phyloP scores from a whole-genome alignment of 1,140 invertebrate genomes.

The Adoxophyes honmai region DNA sequence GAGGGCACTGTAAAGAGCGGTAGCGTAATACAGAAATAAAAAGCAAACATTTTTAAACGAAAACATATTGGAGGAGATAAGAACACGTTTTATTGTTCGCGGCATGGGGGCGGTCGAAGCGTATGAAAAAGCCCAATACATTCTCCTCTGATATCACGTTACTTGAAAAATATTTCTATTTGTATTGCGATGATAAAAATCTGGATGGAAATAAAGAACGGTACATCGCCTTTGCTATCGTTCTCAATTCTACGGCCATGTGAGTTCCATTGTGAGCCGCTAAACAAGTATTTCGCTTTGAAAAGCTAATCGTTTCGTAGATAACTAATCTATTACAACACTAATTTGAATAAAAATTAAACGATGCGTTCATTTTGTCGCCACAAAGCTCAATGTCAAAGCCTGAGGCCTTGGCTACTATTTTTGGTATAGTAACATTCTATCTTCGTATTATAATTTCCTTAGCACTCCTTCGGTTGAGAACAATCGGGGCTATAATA shows the following conservation, averaged over 20 bases:
- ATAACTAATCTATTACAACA: no score
- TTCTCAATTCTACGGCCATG: background rate
- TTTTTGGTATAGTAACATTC: background rate
- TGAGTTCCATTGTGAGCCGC: background rate
- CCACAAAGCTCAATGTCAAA: no score
- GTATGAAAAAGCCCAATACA: slow-evolving; percentile 43
- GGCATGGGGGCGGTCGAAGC: slow-evolving; percentile 57
- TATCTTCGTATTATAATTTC: slow-evolving; percentile 5
- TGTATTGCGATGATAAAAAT: slow-evolving; percentile 10
- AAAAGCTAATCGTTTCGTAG: no score
- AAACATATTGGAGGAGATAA: slow-evolving; percentile 64
- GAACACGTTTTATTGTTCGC: slow-evolving; percentile 60
- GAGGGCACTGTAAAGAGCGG: slow-evolving; percentile 48
- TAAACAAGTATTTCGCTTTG: no score
- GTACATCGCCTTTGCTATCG: background rate
- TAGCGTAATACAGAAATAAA: slow-evolving; percentile 55
- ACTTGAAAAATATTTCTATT: slow-evolving; percentile 31
- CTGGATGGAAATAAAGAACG: background rate
- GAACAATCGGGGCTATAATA: slow-evolving; percentile 33
- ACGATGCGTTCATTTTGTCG: no score
- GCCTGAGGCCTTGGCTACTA: background rate
- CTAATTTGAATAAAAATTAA: no score
- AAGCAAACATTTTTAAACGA: slow-evolving; percentile 64
- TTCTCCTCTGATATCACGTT: slow-evolving; percentile 42
- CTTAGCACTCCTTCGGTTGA: slow-evolving; percentile 14